phyloP scores from a whole-genome alignment of 1,140 invertebrate species.

The Nixonia krombeini region DNA sequence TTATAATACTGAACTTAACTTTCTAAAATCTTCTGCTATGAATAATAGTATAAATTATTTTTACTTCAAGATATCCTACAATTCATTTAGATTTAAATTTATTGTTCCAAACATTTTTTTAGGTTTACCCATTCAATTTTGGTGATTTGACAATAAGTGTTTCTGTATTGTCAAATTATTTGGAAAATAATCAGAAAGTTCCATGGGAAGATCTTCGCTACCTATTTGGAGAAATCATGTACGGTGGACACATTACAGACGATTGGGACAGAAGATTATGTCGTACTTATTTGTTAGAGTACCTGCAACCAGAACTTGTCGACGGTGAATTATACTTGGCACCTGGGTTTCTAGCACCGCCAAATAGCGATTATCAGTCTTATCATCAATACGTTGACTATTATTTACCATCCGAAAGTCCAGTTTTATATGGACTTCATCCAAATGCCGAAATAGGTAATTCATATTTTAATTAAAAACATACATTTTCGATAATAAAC shows the following conservation, averaged over 20 bases:
- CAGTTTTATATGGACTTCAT: conserved; percentile 92
- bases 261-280: conserved; percentile 94
- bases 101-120: too few species aligned
- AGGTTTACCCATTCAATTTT: conserved; percentile 80
- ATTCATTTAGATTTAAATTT: too few species aligned
- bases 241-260: conserved; percentile 96
- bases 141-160: conserved; percentile 95
- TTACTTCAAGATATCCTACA: too few species aligned
- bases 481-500: not conserved
- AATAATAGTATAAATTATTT: too few species aligned
- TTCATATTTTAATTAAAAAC: conserved; percentile 1
- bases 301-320: conserved; percentile 87
- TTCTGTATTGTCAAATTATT: conserved; percentile 92
- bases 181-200: conserved; percentile 89
- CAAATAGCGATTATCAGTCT: conserved; percentile 87
- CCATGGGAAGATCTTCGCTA: conserved; percentile 95
- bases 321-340: conserved; percentile 89
- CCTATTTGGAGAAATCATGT: conserved; percentile 97
- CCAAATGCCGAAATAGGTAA: conserved; percentile 94
- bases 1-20: too few species aligned
- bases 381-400: conserved; percentile 95
- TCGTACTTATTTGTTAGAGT: conserved; percentile 89
- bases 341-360: conserved; percentile 85
- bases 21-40: too few species aligned
- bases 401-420: conserved; percentile 87